phyloP scores from a whole-genome alignment of 2,888 invertebrate species.

The Scaptomyza flava region DNA sequence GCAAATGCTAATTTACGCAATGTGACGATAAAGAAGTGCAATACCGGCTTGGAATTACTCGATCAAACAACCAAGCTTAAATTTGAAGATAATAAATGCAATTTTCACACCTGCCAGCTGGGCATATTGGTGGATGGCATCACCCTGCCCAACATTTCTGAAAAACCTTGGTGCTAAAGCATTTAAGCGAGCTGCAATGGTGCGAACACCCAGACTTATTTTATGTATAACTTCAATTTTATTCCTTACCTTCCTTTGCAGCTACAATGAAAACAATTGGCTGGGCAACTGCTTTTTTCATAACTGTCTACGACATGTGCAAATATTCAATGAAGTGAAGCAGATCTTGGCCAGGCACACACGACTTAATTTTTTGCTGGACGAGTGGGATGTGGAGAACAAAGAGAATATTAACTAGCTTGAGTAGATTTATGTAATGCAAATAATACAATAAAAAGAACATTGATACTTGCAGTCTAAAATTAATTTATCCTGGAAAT shows the following conservation, averaged over 20 bases:
- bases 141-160: constrained; percentile 61
- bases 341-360: constrained; percentile 55
- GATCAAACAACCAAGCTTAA: constrained; percentile 82
- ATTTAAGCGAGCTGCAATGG: constrained; percentile 58
- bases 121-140: constrained; percentile 85
- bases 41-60: constrained; percentile 64
- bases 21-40: constrained; percentile 52
- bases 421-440: constrained; percentile 19
- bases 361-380: constrained; percentile 21
- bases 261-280: constrained; percentile 55
- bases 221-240: background rate
- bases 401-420: constrained; percentile 21
- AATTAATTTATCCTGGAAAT: too few relatives aligned
- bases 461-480: background rate
- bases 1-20: constrained; percentile 39
- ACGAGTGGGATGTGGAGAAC: too few relatives aligned
- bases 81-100: constrained; percentile 84
- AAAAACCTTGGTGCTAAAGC: constrained; percentile 37
- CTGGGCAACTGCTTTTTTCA: constrained; percentile 55
- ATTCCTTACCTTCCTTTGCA: constrained; percentile 23
- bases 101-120: constrained; percentile 84
- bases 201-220: background rate
- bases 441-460: constrained; percentile 24
- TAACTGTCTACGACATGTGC: constrained; percentile 53
- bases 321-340: constrained; percentile 50